phyloP scores from a whole-genome alignment of 2,113 vertebrate species.

The Rhinopithecus roxellana region DNA sequence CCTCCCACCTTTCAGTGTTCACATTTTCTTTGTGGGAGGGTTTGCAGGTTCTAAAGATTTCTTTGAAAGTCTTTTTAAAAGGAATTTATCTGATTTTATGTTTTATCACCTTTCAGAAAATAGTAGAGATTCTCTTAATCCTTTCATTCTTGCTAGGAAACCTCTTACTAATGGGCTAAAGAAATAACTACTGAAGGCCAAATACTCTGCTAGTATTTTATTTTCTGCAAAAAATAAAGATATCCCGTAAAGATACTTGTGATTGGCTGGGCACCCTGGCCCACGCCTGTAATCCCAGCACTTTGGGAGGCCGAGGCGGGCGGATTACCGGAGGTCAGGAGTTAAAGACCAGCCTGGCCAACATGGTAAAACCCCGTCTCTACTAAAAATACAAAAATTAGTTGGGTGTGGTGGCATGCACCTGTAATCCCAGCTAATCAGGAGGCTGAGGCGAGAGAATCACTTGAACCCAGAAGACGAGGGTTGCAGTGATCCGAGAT shows the following conservation, averaged over 20 bases:
- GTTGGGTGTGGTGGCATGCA: too few relatives aligned
- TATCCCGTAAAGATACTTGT: background rate
- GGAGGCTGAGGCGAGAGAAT: too few relatives aligned
- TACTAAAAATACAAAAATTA: too few relatives aligned
- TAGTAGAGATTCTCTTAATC: background rate
- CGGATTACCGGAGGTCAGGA: too few relatives aligned
- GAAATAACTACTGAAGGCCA: slow-evolving; percentile 32
- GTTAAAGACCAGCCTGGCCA: too few relatives aligned
- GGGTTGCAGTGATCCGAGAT: too few relatives aligned
- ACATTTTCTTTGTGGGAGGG: slow-evolving; percentile 20
- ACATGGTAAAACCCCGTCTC: too few relatives aligned
- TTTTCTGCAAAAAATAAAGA: slow-evolving; percentile 18
- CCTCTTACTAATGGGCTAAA: background rate
- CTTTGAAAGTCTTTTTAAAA: background rate
- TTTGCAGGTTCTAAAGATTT: background rate
- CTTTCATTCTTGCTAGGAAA: background rate
- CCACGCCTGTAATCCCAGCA: too few relatives aligned
- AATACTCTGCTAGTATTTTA: background rate
- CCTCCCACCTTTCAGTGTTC: background rate
- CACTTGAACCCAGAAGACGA: too few relatives aligned
- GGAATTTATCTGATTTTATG: background rate
- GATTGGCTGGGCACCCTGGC: background rate
- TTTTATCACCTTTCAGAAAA: slow-evolving; percentile 26
- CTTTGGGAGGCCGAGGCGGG: too few relatives aligned
- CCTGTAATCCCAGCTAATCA: too few relatives aligned